phyloP scores from a whole-genome alignment of 2,888 invertebrate species.

The Orthosia gothica region DNA sequence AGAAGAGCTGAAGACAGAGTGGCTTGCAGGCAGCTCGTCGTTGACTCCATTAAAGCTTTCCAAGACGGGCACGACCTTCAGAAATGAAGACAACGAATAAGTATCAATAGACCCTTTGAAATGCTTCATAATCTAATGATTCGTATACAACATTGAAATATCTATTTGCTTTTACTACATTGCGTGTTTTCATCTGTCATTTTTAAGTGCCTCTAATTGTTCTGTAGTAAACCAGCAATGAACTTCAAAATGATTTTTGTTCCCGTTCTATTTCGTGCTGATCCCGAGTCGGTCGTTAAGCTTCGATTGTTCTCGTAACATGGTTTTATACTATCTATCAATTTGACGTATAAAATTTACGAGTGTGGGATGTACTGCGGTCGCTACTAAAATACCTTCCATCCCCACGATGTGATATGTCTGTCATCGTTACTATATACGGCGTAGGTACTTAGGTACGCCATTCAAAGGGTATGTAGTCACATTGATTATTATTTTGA shows the following conservation, averaged over 20 bases:
- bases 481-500: slow-evolving; percentile 24
- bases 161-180: neutral
- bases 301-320: slow-evolving; percentile 65
- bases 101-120: neutral
- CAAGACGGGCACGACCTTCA: no score
- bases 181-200: neutral
- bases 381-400: slow-evolving; percentile 35
- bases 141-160: neutral
- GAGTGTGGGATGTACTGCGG: slow-evolving; percentile 48
- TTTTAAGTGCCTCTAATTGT: neutral
- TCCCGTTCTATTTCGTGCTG: slow-evolving; percentile 34
- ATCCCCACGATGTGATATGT: neutral
- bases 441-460: slow-evolving; percentile 11
- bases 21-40: no score
- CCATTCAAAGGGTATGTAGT: slow-evolving; percentile 8
- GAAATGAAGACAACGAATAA: no score
- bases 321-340: slow-evolving; percentile 67
- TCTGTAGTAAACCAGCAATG: slow-evolving; percentile 30
- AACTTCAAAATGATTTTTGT: slow-evolving; percentile 28
- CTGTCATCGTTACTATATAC: no score
- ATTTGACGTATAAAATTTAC: slow-evolving; percentile 65
- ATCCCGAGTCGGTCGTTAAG: slow-evolving; percentile 56
- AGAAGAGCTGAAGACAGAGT: no score
- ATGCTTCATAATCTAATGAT: slow-evolving; percentile 31
- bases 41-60: no score